phyloP scores from a whole-genome alignment of 2,113 vertebrate species.

The Coracopsis vasa region DNA sequence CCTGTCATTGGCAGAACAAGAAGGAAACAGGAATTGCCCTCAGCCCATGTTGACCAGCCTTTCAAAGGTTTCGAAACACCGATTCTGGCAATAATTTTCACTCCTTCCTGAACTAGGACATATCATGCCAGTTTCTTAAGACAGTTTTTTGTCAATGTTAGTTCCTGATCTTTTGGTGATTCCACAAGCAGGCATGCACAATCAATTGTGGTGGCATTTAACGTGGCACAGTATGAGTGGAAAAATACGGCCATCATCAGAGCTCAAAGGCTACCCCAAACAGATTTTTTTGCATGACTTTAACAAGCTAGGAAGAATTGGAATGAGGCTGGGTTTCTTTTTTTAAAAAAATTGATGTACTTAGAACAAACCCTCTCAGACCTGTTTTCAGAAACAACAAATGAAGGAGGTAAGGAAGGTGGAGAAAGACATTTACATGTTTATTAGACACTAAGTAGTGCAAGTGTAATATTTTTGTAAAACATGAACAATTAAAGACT shows the following conservation, averaged over 20 bases:
- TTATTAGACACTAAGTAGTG: not conserved
- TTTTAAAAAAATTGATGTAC: not conserved
- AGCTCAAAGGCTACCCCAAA: not conserved
- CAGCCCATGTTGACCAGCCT: not conserved
- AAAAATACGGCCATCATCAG: not conserved
- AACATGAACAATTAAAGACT: not conserved
- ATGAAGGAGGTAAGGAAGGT: not conserved
- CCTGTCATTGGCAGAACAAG: not conserved
- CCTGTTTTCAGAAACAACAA: not conserved
- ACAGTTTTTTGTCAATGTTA: not conserved
- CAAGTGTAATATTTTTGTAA: not conserved
- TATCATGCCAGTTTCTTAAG: not conserved
- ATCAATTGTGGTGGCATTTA: not conserved
- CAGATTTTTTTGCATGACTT: not conserved
- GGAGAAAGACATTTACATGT: not conserved
- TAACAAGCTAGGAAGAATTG: not conserved
- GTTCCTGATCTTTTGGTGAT: not conserved
- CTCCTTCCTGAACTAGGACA: not conserved
- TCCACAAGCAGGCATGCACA: not conserved
- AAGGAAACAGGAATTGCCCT: not conserved
- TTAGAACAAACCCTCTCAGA: not conserved
- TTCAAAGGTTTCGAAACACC: not conserved
- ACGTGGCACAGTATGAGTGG: rapidly evolving
- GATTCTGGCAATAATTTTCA: not conserved
- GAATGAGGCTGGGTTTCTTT: not conserved